Evolutionary conservation across 1,140 invertebrate species (phyloP).

Genomic region (Andrena cerasifolii): DNA sequence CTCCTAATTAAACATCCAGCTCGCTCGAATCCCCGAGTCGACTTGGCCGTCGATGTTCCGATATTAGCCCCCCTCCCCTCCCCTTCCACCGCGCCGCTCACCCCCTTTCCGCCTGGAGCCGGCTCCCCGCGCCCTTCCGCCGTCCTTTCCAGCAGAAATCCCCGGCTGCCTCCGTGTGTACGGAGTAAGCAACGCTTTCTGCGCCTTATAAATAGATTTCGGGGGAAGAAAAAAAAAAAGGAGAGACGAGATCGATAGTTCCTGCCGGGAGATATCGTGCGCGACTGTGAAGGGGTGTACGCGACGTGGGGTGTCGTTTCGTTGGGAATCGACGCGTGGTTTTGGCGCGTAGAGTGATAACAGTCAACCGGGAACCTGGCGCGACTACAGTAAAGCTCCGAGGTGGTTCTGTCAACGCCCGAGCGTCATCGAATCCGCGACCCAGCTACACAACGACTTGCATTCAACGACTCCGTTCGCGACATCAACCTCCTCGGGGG

Average conservation of each 20-base stretch:
- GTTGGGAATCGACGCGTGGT: neutral
- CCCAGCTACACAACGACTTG: no score
- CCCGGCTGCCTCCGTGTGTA: conserved; percentile 49
- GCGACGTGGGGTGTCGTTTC: neutral
- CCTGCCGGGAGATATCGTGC: conserved; percentile 34
- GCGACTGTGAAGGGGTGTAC: neutral
- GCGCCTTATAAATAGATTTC: conserved; percentile 73
- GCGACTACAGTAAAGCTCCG: no score
- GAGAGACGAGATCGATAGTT: conserved; percentile 46
- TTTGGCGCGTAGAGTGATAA: neutral
- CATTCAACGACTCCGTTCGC: no score
- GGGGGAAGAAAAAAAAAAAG: conserved; percentile 51
- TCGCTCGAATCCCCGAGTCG: conserved; percentile 77
- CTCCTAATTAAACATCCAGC: conserved; percentile 83
- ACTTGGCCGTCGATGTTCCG: conserved; percentile 80
- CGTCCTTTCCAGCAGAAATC: conserved; percentile 35
- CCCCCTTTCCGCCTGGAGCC: conserved; percentile 37
- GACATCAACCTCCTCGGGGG: no score
- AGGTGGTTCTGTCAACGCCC: no score
- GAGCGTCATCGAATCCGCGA: no score
- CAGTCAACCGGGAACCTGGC: no score
- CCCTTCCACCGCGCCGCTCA: conserved; percentile 47
- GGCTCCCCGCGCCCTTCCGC: conserved; percentile 20
- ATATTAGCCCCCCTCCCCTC: conserved; percentile 77
- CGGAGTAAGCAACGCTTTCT: conserved; percentile 55